Base-by-base conservation (phyloP, 1,140 invertebrate species). In the Holcopasites calliopsidis region DNA sequence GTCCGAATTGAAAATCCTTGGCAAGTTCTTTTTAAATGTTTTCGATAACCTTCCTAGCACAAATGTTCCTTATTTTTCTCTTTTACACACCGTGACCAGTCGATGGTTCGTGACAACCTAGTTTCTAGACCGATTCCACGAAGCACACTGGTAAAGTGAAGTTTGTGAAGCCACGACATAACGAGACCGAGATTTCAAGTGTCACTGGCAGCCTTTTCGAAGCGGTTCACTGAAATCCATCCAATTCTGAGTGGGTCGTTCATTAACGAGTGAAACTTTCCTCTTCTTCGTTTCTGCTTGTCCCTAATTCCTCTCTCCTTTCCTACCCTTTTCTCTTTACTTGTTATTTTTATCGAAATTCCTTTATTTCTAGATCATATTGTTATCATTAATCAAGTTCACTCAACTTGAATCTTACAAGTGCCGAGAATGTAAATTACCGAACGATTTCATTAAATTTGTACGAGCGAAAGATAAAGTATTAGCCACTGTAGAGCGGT, bases 141-240 rank as follows among this genome's bases (percentile, higher is more conserved):
- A 64, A 58, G 44, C 55, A 23, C 40, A 26, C 38, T 42, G 70
- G 52, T 57, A 57, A 68, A 68, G 64, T 68, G 72, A 75, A 62
- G 62, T 75, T 75, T 75, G 65, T 42, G 73, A 69, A 57, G 69
- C 73, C 73, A n/a, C 65, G 73, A 69, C 69, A 75, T 75, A 75
- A 75, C 60, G 73, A 60, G 73, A 65, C 73, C 73, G 73, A 57
- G 64, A 68, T 69, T 75, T 75, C 73, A 69, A 75, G 73, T 75
- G 73, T 69, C 73, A 75, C 52, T 18, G 65, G 33, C 72, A 75
- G 64, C 40, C 73, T 75, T 75, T 75, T 68, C 52, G 73, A 69
- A 60, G 35, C 73, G 44, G 33, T 23, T 33, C 49, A 26, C 47
- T 64, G 70, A 75, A 75, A 75, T 58, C 50, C 13, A 58, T 54